phyloP scores from a whole-genome alignment of 2,888 invertebrate genomes.

The Drosophila anomalata region DNA sequence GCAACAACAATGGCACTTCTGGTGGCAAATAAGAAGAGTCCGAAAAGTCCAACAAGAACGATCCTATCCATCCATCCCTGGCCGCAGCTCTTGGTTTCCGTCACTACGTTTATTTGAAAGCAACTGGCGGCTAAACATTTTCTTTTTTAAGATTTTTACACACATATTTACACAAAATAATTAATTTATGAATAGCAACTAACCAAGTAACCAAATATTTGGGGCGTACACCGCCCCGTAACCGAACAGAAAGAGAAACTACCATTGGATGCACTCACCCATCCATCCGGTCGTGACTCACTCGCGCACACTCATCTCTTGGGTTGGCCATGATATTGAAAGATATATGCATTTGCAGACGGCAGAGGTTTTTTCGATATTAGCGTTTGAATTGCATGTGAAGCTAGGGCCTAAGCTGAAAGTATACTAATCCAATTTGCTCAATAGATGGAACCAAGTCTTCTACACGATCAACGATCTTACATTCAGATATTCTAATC shows the following conservation, averaged over 20 bases:
- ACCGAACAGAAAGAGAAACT: slow-evolving; percentile 11
- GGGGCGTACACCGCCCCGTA: slow-evolving; percentile 13
- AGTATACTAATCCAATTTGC: slow-evolving; percentile 51
- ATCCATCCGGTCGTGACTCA: slow-evolving; percentile 29
- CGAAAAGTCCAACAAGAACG: slow-evolving; percentile 37
- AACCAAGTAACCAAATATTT: slow-evolving; percentile 46
- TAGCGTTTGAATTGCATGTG: slow-evolving; percentile 67
- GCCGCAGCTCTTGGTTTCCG: slow-evolving; percentile 35
- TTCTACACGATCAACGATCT: slow-evolving; percentile 30
- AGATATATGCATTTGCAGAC: slow-evolving; percentile 44
- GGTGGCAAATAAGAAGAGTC: slow-evolving; percentile 33
- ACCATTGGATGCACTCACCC: slow-evolving; percentile 25
- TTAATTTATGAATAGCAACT: slow-evolving; percentile 50
- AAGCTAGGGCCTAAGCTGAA: slow-evolving; percentile 53
- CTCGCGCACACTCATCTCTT: slow-evolving; percentile 14
- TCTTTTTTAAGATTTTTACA: slow-evolving; percentile 55
- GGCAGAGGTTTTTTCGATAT: slow-evolving; percentile 54
- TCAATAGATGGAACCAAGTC: slow-evolving; percentile 45
- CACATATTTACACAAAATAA: slow-evolving; percentile 8
- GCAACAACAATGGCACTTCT: slow-evolving; percentile 48
- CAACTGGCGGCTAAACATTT: slow-evolving; percentile 46
- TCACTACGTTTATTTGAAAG: slow-evolving; percentile 15
- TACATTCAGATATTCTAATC: slow-evolving; percentile 23
- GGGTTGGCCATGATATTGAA: slow-evolving; percentile 34
- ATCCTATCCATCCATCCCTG: slow-evolving; percentile 28